Evolutionary conservation across 1,140 invertebrate species (phyloP).

Genomic region (Agrypnia vestita): DNA sequence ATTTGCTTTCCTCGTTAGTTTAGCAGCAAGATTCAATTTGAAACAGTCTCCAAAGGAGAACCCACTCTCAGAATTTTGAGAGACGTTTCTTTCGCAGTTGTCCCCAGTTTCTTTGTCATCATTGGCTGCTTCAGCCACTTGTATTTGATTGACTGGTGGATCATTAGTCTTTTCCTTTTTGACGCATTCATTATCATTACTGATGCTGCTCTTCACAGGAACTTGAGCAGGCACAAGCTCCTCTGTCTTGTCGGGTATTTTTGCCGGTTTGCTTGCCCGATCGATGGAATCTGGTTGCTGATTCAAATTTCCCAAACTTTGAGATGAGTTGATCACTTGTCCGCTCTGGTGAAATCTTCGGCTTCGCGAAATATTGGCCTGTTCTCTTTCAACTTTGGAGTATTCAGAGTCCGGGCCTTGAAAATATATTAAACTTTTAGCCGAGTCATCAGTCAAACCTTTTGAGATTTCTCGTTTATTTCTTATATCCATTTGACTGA

Average conservation of each 20-base stretch:
- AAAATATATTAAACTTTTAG: slow-evolving; percentile 4
- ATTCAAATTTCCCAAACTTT: slow-evolving; percentile 4
- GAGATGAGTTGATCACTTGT: background rate
- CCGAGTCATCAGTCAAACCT: background rate
- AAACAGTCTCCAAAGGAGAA: background rate
- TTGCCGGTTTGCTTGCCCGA: background rate
- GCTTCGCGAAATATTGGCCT: background rate
- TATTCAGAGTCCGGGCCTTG: background rate
- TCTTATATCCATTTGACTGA: background rate
- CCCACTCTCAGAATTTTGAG: background rate
- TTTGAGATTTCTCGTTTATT: slow-evolving; percentile 10
- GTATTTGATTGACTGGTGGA: background rate
- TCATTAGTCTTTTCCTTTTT: background rate
- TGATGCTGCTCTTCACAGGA: background rate
- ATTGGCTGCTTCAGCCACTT: background rate
- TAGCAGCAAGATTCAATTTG: background rate
- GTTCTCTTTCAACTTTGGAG: background rate
- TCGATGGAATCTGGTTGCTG: background rate
- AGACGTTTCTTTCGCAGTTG: background rate
- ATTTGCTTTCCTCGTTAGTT: background rate
- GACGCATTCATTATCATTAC: no score
- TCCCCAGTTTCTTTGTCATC: background rate
- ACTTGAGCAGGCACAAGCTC: background rate
- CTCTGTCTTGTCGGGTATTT: background rate
- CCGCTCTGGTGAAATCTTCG: background rate